phyloP scores from a whole-genome alignment of 2,888 invertebrate genomes.

The Anticlea derivata region DNA sequence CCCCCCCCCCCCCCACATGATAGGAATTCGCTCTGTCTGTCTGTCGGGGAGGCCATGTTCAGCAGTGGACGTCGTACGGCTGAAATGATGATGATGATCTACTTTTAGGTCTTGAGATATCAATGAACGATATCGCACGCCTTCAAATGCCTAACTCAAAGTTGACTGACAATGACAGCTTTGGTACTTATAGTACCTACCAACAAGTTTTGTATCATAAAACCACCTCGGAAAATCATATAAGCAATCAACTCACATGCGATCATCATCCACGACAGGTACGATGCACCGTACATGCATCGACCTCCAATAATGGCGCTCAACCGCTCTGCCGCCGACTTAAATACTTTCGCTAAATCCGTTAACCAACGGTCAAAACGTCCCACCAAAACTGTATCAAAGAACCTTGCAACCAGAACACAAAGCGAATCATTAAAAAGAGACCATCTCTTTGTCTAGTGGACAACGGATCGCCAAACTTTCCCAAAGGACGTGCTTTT shows the following conservation, averaged over 20 bases:
- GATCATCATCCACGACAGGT: conserved; percentile 13
- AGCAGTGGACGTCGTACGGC: too few species aligned
- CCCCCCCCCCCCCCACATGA: too few species aligned
- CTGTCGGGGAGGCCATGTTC: too few species aligned
- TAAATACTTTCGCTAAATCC: conserved; percentile 79
- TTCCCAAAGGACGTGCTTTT: conserved; percentile 58
- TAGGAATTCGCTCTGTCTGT: too few species aligned
- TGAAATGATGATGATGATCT: too few species aligned
- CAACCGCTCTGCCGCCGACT: conserved; percentile 59
- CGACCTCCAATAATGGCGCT: conserved; percentile 32
- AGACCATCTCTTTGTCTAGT: conserved; percentile 76
- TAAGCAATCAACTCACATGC: conserved; percentile 14
- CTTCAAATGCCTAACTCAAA: too few species aligned
- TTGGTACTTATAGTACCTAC: too few species aligned
- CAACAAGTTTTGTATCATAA: too few species aligned
- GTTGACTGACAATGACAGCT: too few species aligned
- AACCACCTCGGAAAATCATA: conserved; percentile 6
- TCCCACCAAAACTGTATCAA: conserved; percentile 76
- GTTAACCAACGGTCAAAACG: conserved; percentile 78
- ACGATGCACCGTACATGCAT: conserved; percentile 28
- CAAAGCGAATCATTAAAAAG: conserved; percentile 82
- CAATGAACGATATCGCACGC: too few species aligned
- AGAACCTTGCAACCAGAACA: conserved; percentile 54
- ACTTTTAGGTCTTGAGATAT: too few species aligned
- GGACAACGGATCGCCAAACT: conserved; percentile 59